Evolutionary conservation across 1,140 invertebrate genomes (phyloP), one percentile per base, ranked within the genome.

Genomic region (Phymorhynchus buccinoides): DNA sequence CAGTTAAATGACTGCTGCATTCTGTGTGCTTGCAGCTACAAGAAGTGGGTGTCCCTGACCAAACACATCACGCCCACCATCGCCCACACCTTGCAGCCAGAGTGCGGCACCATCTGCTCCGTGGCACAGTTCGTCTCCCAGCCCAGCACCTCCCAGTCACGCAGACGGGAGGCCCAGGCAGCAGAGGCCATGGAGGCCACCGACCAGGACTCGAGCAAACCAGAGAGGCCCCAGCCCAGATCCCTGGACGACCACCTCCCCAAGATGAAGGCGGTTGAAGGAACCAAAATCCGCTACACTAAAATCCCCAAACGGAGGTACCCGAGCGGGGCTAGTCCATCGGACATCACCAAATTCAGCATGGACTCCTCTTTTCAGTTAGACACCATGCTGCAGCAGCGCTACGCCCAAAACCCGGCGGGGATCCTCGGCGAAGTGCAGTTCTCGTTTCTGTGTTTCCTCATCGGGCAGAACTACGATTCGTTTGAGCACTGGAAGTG

Each of bases 401-500:
- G 32, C 39, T 94, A 89, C 77, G 18, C 81, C 18, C 87, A 87
- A 9, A 87, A 91, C 68, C 81, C 84, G 4, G 87, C 86, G 30
- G 88, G 90, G 39, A 86, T 94, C 35, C 88, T 99, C 48, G 97
- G 97, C 14, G 98, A 99, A 94, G 88, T 99, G 37, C 97, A 99
- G 93, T 96, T 98, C 92, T 94, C 97, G 3, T 99, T 98, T 92
- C 93, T 98, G 0, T 97, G 97, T 89, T 99, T 99, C 92, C 93
- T 99, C 3, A 95, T 98, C 85, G 98, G 98, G 4, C 97, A 99
- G 86, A 97, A 97, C 83, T 96, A 97, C 71, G 98, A 99, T 91
- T 96, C 97, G 0, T 98, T 99, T 93, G 98, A 99, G 89, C 97
- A 99, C 87, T 99, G 98, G 98, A 98, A 98, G 91, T 95, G 95